Evolutionary conservation across 2,113 vertebrate genomes (phyloP).

Genomic region (Engraulis encrasicolus): DNA sequence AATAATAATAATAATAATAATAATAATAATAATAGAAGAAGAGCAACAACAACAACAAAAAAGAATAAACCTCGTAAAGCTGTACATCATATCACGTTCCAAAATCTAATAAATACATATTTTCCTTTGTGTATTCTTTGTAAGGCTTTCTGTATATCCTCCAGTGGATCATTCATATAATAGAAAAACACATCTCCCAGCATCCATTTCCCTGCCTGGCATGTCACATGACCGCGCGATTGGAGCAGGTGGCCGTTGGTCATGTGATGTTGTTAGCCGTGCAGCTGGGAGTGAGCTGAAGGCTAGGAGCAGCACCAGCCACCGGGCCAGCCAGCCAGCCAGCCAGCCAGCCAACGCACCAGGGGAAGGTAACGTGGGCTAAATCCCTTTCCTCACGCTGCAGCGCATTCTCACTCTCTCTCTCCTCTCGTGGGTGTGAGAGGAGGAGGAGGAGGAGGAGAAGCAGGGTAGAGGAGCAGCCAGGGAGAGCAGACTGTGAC

Average conservation of each 20-base stretch:
- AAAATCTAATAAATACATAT: too few species aligned
- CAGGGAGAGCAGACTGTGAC: too few species aligned
- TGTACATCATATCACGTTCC: too few species aligned
- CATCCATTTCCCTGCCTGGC: conserved; percentile 38
- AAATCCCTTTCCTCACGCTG: conserved; percentile 51
- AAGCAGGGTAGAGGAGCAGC: conserved; percentile 17
- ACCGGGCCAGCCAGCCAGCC: too few species aligned
- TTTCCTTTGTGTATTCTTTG: too few species aligned
- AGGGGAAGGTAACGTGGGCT: conserved; percentile 70
- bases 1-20: too few species aligned
- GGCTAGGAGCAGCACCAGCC: too few species aligned
- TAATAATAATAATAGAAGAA: too few species aligned
- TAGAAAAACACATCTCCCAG: conserved; percentile 71
- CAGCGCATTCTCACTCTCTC: conserved; percentile 39
- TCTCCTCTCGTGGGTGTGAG: conserved; percentile 28
- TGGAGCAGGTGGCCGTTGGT: conserved; percentile 67
- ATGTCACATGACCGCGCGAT: conserved; percentile 69
- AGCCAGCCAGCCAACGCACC: conserved; percentile 60
- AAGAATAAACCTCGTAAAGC: too few species aligned
- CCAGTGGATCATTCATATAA: background rate
- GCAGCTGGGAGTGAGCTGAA: conserved; percentile 66
- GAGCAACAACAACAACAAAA: too few species aligned
- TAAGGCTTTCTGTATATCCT: background rate
- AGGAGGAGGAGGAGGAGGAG: conserved; percentile 26
- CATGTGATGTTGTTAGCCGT: conserved; percentile 74